These are phyloP conservation scores for Distichodus sexfasciatus DNA, from an alignment of 2,797 vertebrate species.

Conservation along the genomic window DNA sequence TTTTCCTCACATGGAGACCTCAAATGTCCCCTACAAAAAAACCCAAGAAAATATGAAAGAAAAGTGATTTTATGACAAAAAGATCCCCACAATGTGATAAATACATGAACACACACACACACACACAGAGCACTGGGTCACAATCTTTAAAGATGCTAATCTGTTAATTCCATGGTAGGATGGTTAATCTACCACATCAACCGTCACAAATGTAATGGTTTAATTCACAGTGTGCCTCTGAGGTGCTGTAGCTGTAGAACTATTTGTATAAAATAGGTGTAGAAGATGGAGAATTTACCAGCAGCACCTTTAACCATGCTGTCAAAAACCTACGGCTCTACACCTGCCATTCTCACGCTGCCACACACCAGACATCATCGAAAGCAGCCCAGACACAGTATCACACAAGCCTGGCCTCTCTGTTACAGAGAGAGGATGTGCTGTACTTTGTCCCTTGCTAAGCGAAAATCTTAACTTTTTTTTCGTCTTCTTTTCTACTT, in stretches of 20 bases:
- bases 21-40: too few species aligned
- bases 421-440: constrained; percentile 10
- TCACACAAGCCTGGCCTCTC: constrained; percentile 43
- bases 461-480: constrained; percentile 45
- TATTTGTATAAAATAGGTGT: not conserved
- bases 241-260: not conserved
- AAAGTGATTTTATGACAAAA: too few species aligned
- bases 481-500: constrained; percentile 61
- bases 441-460: constrained; percentile 32
- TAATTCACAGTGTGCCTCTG: not conserved
- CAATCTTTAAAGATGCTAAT: too few species aligned
- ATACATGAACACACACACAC: too few species aligned
- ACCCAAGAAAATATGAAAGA: too few species aligned
- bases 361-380: constrained; percentile 24
- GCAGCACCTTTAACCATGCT: constrained; percentile 3
- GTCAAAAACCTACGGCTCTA: constrained; percentile 36
- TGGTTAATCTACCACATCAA: too few species aligned
- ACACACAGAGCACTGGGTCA: too few species aligned
- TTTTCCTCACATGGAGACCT: too few species aligned
- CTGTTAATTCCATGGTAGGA: too few species aligned
- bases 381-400: not conserved
- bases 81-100: too few species aligned
- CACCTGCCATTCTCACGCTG: constrained; percentile 48
- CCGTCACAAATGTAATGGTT: too few species aligned
- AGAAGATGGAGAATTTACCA: not conserved